Base-by-base conservation (phyloP, 2,888 invertebrate genomes). In the Parnassius orleans region DNA sequence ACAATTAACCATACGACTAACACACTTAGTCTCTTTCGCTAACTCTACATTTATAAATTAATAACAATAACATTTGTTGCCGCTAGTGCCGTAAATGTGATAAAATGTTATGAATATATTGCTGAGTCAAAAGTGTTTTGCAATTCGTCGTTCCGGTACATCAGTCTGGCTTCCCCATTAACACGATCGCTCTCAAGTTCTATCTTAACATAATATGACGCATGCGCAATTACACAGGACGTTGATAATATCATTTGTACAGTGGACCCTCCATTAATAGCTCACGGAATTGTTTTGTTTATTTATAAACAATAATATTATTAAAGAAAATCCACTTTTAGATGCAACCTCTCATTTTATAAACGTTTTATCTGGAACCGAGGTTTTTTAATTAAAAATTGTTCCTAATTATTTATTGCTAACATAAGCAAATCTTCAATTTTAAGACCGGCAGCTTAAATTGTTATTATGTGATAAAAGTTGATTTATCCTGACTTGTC, bases 171-270 rank as follows among this genome's bases (percentile, higher is more conserved):
- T 69, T 68, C 61, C 68, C 67, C 60, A 64, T 71, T 68, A 69
- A 72, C 72, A 68, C 60, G 56, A 56, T 43, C 57, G 53, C 61
- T 24, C 55, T 42, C 60, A 65, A 65, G 66, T 53, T 66, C 69
- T 71, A 73, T 71, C 72, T 72, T 69, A 60, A 67, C 66, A 60
- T 60, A 59, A 66, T 61, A 79, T 84, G 81, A 81, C 80, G 78
- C 79, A 79, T 76, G 69, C 72, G 71, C 74, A 81, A 81, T 83
- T 82, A 83, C 73, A 72, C 85, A 84, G 87, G 85, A 86, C 84
- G 83, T 80, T 79, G 85, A 85, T 87, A 86, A 80, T 78, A 80
- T 76, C 69, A 75, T 80, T 78, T 83, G 86, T 86, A 86, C 79
- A 84, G 77, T 77, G 77, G 72, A 75, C 72, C 72, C 69, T 77